A percentile compares a stretch with the other conserved stretches of the same genome.
Conservation (phyloP, 2,797 vertebrate genomes). For the Tolypeutes matacus region DNA sequence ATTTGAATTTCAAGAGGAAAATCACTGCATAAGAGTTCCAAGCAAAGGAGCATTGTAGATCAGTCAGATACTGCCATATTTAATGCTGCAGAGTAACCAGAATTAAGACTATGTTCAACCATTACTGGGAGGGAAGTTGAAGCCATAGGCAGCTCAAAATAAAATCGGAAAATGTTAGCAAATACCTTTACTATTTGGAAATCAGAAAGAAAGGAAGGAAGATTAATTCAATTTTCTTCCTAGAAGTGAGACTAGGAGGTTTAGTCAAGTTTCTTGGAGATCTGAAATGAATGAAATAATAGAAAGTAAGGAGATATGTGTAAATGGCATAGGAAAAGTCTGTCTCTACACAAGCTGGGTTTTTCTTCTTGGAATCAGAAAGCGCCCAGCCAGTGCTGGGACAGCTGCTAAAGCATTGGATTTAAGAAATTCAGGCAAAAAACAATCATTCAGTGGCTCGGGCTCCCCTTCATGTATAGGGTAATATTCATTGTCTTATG, state of each 20-base stretch:
- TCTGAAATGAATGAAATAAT: constrained; percentile 11
- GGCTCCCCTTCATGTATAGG: background rate
- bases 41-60: background rate
- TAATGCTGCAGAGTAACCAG: background rate
- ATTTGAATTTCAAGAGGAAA: constrained; percentile 69
- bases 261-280: background rate
- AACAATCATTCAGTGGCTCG: background rate
- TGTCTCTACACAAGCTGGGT: background rate
- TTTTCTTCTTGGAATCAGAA: constrained; percentile 11
- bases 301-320: background rate
- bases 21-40: background rate
- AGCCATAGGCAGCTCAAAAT: background rate
- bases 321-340: background rate
- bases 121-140: background rate
- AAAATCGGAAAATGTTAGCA: background rate
- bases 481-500: background rate
- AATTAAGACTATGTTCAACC: background rate
- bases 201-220: constrained; percentile 17
- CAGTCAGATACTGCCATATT: background rate
- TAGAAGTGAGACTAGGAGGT: background rate
- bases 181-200: background rate
- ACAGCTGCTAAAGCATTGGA: background rate
- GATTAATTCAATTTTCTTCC: background rate
- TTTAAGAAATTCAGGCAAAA: background rate
- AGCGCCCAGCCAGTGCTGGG: background rate